These are phyloP conservation scores for Anarsia innoxiella DNA, from an alignment of 2,888 invertebrate genomes.

Conservation along the genomic window DNA sequence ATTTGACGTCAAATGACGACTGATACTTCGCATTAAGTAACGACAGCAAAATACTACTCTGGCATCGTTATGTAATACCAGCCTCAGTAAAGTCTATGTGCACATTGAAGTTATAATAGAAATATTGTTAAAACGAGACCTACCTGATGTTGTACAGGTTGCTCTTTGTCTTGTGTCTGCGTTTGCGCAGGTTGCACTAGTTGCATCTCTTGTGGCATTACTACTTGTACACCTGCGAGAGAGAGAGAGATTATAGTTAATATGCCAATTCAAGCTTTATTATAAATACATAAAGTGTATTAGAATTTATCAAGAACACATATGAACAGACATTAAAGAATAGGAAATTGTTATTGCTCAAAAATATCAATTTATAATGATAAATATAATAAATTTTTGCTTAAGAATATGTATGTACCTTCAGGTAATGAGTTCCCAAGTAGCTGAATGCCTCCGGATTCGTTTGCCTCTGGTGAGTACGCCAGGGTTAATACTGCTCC, in stretches of 20 bases:
- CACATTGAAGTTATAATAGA: too few relatives aligned
- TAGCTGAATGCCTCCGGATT: slow-evolving; percentile 68
- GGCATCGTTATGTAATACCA: too few relatives aligned
- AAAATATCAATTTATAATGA: neutral
- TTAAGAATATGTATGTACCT: slow-evolving; percentile 33
- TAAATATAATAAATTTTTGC: too few relatives aligned
- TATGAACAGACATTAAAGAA: too few relatives aligned
- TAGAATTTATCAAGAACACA: too few relatives aligned
- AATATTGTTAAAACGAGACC: slow-evolving; percentile 1
- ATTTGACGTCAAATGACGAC: too few relatives aligned
- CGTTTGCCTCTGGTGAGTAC: slow-evolving; percentile 78
- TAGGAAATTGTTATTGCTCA: neutral
- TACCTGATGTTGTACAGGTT: slow-evolving; percentile 52
- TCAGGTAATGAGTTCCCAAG: slow-evolving; percentile 70
- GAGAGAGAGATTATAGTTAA: too few relatives aligned
- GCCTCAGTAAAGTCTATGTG: too few relatives aligned
- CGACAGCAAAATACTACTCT: too few relatives aligned
- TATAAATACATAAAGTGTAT: neutral
- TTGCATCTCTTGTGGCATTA: slow-evolving; percentile 83
- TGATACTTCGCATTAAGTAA: too few relatives aligned
- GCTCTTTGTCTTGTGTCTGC: slow-evolving; percentile 32
- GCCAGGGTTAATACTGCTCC: slow-evolving; percentile 85
- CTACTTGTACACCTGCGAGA: slow-evolving; percentile 76
- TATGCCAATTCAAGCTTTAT: too few relatives aligned
- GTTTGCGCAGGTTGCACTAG: slow-evolving; percentile 55